Conservation (phyloP, 2,797 vertebrate species). For the Coracias cyanogaster region DNA sequence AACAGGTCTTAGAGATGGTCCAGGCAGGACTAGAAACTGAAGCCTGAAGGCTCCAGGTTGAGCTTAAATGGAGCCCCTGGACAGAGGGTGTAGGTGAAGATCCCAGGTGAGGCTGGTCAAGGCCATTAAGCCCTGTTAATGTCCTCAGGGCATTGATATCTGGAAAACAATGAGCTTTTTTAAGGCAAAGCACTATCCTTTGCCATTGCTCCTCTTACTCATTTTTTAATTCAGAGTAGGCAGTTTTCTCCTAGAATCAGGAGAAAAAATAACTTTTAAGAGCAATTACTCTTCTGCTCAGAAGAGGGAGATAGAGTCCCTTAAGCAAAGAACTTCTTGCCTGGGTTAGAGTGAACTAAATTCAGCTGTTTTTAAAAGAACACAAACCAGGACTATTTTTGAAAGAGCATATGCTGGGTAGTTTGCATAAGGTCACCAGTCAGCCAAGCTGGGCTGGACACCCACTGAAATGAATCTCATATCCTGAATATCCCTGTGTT, state of each 20-base stretch:
- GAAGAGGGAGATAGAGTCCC: background rate
- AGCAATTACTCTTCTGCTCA: background rate
- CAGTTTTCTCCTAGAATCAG: background rate
- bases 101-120: background rate
- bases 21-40: background rate
- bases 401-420: background rate
- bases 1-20: too few species aligned
- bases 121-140: fast-evolving
- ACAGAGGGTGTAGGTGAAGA: background rate
- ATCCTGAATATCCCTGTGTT: background rate
- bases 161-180: background rate
- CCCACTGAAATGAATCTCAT: background rate
- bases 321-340: background rate
- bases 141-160: background rate
- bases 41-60: background rate
- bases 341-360: background rate
- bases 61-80: background rate
- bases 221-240: background rate
- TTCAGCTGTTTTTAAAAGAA: background rate
- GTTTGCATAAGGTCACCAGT: background rate
- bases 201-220: background rate
- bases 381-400: background rate
- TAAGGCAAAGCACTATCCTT: background rate
- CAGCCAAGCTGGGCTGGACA: background rate
- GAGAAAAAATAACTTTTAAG: background rate